phyloP scores from a whole-genome alignment of 1,140 invertebrate species.

The Brachionus calyciflorus region DNA sequence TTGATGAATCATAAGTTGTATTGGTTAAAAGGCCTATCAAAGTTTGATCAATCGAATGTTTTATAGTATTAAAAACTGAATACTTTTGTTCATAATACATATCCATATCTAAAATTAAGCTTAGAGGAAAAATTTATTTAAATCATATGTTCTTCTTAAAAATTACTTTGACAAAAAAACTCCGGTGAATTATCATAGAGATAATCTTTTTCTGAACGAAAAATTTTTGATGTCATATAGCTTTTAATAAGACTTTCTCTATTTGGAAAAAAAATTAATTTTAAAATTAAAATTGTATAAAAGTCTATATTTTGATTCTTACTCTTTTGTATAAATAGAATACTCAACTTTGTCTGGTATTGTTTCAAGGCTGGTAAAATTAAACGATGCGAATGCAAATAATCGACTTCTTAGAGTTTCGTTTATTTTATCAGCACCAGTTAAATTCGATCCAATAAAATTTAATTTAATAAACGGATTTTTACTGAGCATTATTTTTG shows the following conservation, averaged over 20 bases:
- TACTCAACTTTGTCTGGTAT: slow-evolving; percentile 28
- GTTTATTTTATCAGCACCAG: not conserved
- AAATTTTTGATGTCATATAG: not conserved
- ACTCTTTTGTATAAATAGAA: slow-evolving; percentile 25
- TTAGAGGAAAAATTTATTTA: not conserved
- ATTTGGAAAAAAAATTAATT: too few relatives aligned
- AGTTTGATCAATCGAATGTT: slow-evolving; percentile 20
- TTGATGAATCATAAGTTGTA: not conserved
- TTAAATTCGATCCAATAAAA: slow-evolving; percentile 1
- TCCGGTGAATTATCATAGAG: slow-evolving; percentile 43
- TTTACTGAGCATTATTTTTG: not conserved
- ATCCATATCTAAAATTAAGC: not conserved
- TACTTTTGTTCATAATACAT: not conserved
- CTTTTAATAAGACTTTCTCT: not conserved
- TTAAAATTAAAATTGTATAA: too few relatives aligned
- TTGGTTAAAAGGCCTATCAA: not conserved
- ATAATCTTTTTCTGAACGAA: not conserved
- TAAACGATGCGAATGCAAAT: slow-evolving; percentile 28
- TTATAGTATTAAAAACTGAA: slow-evolving; percentile 23
- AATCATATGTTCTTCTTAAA: not conserved
- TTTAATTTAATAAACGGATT: not conserved
- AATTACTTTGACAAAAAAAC: slow-evolving; percentile 34
- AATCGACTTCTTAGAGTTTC: slow-evolving; percentile 18
- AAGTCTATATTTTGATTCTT: too few relatives aligned
- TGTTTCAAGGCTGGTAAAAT: slow-evolving; percentile 17